phyloP scores from a whole-genome alignment of 2,797 vertebrate genomes.

The Xiphophorus birchmanni region DNA sequence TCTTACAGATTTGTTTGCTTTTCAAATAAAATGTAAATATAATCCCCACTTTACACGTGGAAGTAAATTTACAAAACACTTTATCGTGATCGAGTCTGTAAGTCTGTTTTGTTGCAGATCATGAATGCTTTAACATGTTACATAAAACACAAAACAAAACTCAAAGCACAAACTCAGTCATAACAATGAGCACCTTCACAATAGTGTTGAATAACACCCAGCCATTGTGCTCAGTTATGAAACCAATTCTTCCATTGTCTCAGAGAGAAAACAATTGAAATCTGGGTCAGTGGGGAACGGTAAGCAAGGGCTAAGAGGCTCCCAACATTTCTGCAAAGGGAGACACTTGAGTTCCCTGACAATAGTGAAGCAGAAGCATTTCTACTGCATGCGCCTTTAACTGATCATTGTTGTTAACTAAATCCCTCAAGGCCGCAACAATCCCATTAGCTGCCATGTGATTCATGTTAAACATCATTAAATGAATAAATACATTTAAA shows the following conservation, averaged over 20 bases:
- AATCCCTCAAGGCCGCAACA: slow-evolving; percentile 66
- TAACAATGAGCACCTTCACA: slow-evolving; percentile 67
- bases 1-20: neutral
- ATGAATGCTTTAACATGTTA: slow-evolving; percentile 38
- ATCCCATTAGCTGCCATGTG: slow-evolving; percentile 60
- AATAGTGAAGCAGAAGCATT: slow-evolving; percentile 69
- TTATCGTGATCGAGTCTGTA: neutral
- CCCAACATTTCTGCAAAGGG: slow-evolving; percentile 76
- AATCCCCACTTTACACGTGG: neutral
- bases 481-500: slow-evolving; percentile 25
- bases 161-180: slow-evolving; percentile 45
- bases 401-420: slow-evolving; percentile 71
- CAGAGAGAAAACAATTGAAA: slow-evolving; percentile 82
- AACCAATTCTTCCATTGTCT: slow-evolving; percentile 81
- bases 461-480: slow-evolving; percentile 43
- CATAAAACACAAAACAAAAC: slow-evolving; percentile 54
- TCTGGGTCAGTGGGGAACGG: slow-evolving; percentile 84
- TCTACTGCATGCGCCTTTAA: slow-evolving; percentile 58
- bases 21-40: neutral
- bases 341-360: slow-evolving; percentile 73
- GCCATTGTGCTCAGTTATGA: slow-evolving; percentile 83
- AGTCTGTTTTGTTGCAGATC: neutral
- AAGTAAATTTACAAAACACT: neutral
- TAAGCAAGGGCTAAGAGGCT: slow-evolving; percentile 74
- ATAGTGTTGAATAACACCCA: slow-evolving; percentile 78